phyloP scores from a whole-genome alignment of 2,888 invertebrate genomes.

The Halocaridina rubra region DNA sequence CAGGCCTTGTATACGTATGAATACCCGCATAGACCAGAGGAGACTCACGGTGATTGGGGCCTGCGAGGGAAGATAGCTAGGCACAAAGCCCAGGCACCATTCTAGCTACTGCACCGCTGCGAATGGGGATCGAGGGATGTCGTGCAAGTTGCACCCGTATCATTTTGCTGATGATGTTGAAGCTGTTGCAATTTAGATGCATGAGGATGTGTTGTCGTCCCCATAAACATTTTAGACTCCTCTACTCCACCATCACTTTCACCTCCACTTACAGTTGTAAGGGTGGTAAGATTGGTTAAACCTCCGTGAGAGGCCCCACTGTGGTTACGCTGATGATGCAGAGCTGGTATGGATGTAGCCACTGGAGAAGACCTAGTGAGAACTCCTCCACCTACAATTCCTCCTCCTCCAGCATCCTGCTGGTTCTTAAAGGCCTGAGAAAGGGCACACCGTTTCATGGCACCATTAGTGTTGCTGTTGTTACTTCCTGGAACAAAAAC shows the following conservation, averaged over 20 bases:
- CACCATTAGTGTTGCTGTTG: constrained; percentile 32
- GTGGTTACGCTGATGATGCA: constrained; percentile 26
- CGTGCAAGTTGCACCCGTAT: constrained; percentile 25
- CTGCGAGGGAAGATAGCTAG: constrained; percentile 37
- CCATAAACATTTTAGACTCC: not conserved
- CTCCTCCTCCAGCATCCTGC: not conserved
- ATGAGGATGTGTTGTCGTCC: constrained; percentile 1
- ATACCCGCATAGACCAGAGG: constrained; percentile 54
- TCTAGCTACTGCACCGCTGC: constrained; percentile 39
- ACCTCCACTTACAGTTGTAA: constrained; percentile 30
- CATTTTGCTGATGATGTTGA: constrained; percentile 11
- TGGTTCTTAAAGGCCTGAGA: constrained; percentile 2
- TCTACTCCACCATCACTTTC: constrained; percentile 27
- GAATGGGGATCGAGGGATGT: constrained; percentile 33
- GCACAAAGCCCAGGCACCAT: constrained; percentile 21
- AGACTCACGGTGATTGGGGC: constrained; percentile 39
- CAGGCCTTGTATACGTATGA: constrained; percentile 59
- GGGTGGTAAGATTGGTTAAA: constrained; percentile 32
- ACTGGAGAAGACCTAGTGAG: not conserved
- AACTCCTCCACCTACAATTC: not conserved
- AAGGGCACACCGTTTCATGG: not conserved
- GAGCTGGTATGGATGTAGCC: constrained; percentile 11
- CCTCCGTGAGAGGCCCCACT: constrained; percentile 17
- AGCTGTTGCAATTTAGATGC: not conserved
- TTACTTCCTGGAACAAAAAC: constrained; percentile 11